Evolutionary conservation across 2,113 vertebrate species (phyloP).

Genomic region (Phycodurus eques): DNA sequence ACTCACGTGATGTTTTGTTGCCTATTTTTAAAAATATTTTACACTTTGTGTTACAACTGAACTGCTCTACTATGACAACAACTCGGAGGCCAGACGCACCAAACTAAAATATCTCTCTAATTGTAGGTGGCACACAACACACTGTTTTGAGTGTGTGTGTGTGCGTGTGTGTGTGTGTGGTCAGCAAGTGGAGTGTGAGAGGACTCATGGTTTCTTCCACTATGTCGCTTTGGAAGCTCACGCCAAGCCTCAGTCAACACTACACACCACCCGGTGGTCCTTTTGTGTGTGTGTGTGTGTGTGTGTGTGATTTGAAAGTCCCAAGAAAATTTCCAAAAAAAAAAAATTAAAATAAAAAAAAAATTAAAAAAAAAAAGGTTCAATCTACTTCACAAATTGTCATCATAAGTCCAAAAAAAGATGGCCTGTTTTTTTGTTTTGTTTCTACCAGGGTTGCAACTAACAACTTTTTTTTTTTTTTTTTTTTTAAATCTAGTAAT

Average conservation of each 20-base stretch:
- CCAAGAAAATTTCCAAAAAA: neutral
- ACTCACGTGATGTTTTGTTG: neutral
- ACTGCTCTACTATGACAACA: neutral
- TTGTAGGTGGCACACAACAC: conserved; percentile 15
- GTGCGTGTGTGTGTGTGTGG: conserved; percentile 18
- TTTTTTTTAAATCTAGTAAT: too few species aligned
- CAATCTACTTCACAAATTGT: too few species aligned
- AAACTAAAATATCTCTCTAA: conserved; percentile 20
- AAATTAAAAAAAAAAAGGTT: neutral
- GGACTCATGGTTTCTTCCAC: conserved; percentile 36
- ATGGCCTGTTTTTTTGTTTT: too few species aligned
- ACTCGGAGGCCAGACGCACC: neutral
- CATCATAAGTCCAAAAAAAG: too few species aligned
- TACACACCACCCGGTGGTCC: conserved; percentile 32
- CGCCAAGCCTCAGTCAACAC: conserved; percentile 31
- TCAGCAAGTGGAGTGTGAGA: conserved; percentile 31
- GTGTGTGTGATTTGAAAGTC: neutral
- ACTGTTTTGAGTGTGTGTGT: neutral
- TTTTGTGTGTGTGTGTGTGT: neutral
- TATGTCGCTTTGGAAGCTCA: conserved; percentile 21
- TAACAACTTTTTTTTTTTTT: too few species aligned
- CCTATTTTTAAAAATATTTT: too few species aligned
- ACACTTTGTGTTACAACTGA: conserved; percentile 5
- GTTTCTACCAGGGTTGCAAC: too few species aligned
- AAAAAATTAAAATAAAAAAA: neutral